These are phyloP conservation scores for Tupaia chinensis DNA, from an alignment of 2,113 vertebrate genomes.

Conservation along the genomic window DNA sequence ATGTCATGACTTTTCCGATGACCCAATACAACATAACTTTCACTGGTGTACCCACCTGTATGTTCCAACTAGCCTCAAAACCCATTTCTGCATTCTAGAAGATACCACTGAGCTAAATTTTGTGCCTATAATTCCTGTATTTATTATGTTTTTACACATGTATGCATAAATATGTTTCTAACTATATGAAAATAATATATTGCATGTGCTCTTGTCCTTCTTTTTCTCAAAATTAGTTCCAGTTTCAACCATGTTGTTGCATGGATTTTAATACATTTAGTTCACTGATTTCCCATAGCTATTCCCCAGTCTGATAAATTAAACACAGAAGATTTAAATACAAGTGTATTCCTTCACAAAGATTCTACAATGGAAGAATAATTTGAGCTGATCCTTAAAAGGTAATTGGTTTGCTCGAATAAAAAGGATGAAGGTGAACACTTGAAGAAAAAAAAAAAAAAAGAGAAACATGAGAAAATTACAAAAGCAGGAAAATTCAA, in stretches of 20 bases:
- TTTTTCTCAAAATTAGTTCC: background rate
- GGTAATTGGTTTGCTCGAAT: background rate
- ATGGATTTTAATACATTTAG: background rate
- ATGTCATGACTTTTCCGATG: too few species aligned
- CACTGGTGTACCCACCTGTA: too few species aligned
- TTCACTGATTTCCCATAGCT: background rate
- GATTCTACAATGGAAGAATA: background rate
- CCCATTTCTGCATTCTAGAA: background rate
- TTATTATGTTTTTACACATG: background rate
- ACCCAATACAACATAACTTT: background rate
- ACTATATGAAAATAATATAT: background rate
- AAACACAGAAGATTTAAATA: background rate
- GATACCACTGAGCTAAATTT: background rate
- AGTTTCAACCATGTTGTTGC: background rate
- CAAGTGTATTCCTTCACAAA: background rate
- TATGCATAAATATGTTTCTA: background rate
- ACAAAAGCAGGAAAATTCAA: background rate
- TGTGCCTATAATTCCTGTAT: background rate
- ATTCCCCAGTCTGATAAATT: slow-evolving; percentile 6
- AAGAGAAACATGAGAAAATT: background rate
- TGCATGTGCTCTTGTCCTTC: background rate
- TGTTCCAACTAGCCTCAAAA: background rate
- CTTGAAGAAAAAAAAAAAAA: background rate
- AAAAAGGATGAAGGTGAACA: background rate
- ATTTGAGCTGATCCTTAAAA: background rate